A percentile compares a stretch with the other conserved stretches of the same genome.
Conservation (phyloP, 2,888 invertebrate genomes). For the Autographa gamma region DNA sequence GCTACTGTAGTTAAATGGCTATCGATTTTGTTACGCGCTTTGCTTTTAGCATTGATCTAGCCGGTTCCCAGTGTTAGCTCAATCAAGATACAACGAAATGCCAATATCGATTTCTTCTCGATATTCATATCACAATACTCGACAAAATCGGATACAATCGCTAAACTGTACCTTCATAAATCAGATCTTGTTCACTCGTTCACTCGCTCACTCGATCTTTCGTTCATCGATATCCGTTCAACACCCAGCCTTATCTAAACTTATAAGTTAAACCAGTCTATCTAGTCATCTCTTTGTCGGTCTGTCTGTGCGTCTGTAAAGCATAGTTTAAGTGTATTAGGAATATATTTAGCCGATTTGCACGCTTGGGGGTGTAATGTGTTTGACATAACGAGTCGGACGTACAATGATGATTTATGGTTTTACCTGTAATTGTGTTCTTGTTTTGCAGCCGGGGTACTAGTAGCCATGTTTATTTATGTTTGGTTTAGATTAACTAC, state of each 20-base stretch:
- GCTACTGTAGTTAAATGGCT: background rate
- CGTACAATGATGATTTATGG: conserved; percentile 61
- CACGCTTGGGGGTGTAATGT: conserved; percentile 65
- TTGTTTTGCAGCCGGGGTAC: conserved; percentile 39
- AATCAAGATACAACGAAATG: conserved; percentile 1
- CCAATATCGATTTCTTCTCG: background rate
- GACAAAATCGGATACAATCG: conserved; percentile 40
- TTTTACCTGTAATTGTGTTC: conserved; percentile 42
- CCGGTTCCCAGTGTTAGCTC: background rate
- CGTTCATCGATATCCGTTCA: conserved; percentile 32
- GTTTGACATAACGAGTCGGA: conserved; percentile 60
- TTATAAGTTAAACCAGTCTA: conserved; percentile 50
- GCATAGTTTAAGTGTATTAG: conserved; percentile 60
- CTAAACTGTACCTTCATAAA: conserved; percentile 36
- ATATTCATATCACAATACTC: conserved; percentile 6
- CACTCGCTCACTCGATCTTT: conserved; percentile 2
- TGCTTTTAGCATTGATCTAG: background rate
- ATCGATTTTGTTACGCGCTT: background rate
- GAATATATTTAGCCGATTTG: conserved; percentile 74
- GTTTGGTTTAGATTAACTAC: conserved; percentile 23
- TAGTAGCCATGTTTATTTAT: conserved; percentile 19
- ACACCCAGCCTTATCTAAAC: conserved; percentile 55
- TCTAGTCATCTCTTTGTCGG: conserved; percentile 69
- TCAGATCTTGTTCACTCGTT: conserved; percentile 34
- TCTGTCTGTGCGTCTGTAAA: conserved; percentile 61